Base-by-base conservation (phyloP, 2,888 invertebrate genomes). In the Drosophila nigritarsus region DNA sequence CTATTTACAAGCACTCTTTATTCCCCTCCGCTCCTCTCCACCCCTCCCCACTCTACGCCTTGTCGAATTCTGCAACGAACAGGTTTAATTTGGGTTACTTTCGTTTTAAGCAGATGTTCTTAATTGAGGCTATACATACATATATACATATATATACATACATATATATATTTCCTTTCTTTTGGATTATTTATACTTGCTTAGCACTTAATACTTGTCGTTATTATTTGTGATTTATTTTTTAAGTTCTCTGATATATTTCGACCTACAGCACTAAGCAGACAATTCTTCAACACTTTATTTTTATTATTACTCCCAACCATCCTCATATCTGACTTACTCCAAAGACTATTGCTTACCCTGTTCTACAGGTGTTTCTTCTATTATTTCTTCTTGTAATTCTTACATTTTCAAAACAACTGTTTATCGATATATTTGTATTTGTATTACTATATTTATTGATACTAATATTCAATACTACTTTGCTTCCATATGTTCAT, bases 1-100 rank as follows among this genome's bases (percentile, higher is more conserved):
- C 80, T 83, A 86, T 88, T 88, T 82, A 88, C 75, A 68, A 65
- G 66, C 68, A 30, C 20, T 30, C 13, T 7, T 20, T 30, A 32
- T 51, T 9, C 6, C 3, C 13, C 20, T 51, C 15, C 50, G 2
- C 9, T 18, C 18, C 18, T 18, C 5, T 20, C 5, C 13, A 18
- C 18, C 2, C 11, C 13, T 7, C 18, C 3, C 2, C 3, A 8
- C 3, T 5, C n/a, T 11, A 0, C 0, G 11, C 4, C 42, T 20
- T 9, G 20, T 20, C 5, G 9, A n/a, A 18, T 38, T 8, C 8
- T 8, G 38, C 38, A 38, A 11, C 4, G 8, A 42, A 42, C 4
- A 9, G 20, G 4, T 27, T 49, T 49, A 9, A 18, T 49, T 18
- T 27, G 9, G 48, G 0, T 18, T 27, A 5, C 27, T 9, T 49